Evolutionary conservation across 2,888 invertebrate species (phyloP).

Genomic region (Laspeyria flexula): DNA sequence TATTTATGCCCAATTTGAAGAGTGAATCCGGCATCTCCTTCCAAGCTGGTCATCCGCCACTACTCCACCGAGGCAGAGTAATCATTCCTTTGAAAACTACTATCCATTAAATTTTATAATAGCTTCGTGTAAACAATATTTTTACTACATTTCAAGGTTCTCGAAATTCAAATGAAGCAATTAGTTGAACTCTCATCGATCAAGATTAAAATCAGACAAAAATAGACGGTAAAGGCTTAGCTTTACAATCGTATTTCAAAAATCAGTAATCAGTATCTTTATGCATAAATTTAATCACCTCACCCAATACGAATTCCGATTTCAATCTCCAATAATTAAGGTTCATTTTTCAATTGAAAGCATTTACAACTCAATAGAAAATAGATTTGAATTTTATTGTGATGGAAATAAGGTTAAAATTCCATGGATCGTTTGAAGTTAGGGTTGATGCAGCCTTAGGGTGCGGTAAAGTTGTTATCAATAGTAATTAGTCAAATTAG

Average conservation of each 20-base stretch:
- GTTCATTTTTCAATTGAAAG: constrained; percentile 11
- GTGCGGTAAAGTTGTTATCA: constrained; percentile 61
- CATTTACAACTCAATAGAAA: background rate
- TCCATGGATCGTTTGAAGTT: constrained; percentile 14
- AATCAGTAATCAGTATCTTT: constrained; percentile 8
- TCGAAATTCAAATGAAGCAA: constrained; percentile 65
- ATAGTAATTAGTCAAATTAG: constrained; percentile 78
- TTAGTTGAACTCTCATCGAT: constrained; percentile 51
- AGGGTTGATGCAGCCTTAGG: constrained; percentile 41
- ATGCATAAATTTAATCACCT: constrained; percentile 2
- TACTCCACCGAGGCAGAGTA: too few species aligned
- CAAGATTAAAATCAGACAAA: constrained; percentile 24
- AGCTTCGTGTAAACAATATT: too few species aligned
- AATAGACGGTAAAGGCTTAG: constrained; percentile 28
- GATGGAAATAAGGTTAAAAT: constrained; percentile 18
- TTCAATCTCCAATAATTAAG: constrained; percentile 10
- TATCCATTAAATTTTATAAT: too few species aligned
- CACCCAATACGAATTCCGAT: constrained; percentile 19
- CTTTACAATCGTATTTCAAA: constrained; percentile 13
- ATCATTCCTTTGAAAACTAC: too few species aligned
- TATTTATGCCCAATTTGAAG: too few species aligned
- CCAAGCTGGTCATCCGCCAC: too few species aligned
- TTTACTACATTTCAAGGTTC: too few species aligned
- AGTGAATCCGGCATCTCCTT: too few species aligned
- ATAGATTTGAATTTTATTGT: constrained; percentile 3